Conservation (phyloP, 2,888 invertebrate genomes). For the Beris morrisii region DNA sequence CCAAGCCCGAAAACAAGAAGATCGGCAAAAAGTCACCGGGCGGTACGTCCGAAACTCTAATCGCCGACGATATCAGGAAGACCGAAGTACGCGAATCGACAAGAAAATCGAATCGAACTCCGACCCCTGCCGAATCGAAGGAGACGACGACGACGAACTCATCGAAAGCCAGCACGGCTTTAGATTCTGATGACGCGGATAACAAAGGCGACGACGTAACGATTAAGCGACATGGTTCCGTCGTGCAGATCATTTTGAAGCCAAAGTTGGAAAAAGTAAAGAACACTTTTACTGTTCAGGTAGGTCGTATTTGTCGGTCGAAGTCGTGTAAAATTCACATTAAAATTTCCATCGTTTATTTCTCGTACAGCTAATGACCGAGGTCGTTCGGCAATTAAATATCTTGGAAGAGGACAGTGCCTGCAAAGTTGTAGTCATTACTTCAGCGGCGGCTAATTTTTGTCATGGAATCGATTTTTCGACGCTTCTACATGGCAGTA, state of each 20-base stretch:
- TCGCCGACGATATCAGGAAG: slow-evolving; percentile 46
- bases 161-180: slow-evolving; percentile 28
- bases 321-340: background rate
- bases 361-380: slow-evolving; percentile 68
- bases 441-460: slow-evolving; percentile 73
- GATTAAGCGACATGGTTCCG: slow-evolving; percentile 48
- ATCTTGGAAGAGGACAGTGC: slow-evolving; percentile 65
- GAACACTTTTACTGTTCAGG: slow-evolving; percentile 65
- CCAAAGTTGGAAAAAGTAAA: slow-evolving; percentile 62
- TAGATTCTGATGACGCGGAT: slow-evolving; percentile 16
- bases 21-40: slow-evolving; percentile 43
- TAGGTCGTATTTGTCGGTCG: slow-evolving; percentile 46
- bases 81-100: slow-evolving; percentile 42
- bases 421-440: slow-evolving; percentile 67
- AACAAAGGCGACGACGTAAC: slow-evolving; percentile 35
- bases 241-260: slow-evolving; percentile 66
- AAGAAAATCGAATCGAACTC: slow-evolving; percentile 20
- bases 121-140: slow-evolving; percentile 6
- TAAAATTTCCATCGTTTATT: background rate
- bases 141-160: background rate
- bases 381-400: slow-evolving; percentile 70
- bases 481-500: slow-evolving; percentile 63
- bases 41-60: slow-evolving; percentile 45
- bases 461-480: slow-evolving; percentile 83
- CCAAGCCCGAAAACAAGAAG: slow-evolving; percentile 51